phyloP scores from a whole-genome alignment of 2,113 vertebrate species.

The Macrotus californicus region DNA sequence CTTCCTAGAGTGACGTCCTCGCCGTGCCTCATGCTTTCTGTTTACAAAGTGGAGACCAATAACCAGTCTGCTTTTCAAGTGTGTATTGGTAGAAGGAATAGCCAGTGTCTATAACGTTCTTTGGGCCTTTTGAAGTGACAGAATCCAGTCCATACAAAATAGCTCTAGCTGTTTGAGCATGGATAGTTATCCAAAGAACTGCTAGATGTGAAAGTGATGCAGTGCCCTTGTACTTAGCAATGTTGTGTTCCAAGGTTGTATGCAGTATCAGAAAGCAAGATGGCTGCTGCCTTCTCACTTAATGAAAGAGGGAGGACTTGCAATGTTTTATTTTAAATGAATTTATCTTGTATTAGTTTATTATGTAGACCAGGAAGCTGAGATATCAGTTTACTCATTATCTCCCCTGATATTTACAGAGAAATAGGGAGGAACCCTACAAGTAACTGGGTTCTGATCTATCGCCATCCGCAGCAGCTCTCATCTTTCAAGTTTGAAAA shows the following conservation, averaged over 20 bases:
- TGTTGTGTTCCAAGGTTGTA: not conserved
- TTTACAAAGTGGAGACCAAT: not conserved
- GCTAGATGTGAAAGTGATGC: rapidly evolving
- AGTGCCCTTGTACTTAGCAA: not conserved
- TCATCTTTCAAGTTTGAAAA: not conserved
- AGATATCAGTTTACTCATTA: not conserved
- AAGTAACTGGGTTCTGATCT: not conserved
- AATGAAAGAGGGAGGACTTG: not conserved
- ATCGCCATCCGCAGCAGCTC: not conserved
- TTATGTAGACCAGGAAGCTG: not conserved
- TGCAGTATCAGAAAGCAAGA: not conserved
- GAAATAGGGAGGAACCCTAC: not conserved
- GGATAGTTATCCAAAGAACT: not conserved
- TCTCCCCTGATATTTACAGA: not conserved
- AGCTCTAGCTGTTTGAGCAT: not conserved
- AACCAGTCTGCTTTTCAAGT: not conserved
- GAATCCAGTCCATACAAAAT: not conserved
- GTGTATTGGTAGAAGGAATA: not conserved
- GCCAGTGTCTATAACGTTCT: not conserved
- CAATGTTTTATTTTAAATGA: conserved; percentile 8
- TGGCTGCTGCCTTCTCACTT: not conserved
- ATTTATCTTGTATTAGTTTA: conserved; percentile 4
- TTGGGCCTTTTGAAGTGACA: not conserved
- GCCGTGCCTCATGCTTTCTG: not conserved
- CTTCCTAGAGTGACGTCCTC: not conserved